Evolutionary conservation across 2,113 vertebrate genomes (phyloP).

Genomic region (Saimiri boliviensis): DNA sequence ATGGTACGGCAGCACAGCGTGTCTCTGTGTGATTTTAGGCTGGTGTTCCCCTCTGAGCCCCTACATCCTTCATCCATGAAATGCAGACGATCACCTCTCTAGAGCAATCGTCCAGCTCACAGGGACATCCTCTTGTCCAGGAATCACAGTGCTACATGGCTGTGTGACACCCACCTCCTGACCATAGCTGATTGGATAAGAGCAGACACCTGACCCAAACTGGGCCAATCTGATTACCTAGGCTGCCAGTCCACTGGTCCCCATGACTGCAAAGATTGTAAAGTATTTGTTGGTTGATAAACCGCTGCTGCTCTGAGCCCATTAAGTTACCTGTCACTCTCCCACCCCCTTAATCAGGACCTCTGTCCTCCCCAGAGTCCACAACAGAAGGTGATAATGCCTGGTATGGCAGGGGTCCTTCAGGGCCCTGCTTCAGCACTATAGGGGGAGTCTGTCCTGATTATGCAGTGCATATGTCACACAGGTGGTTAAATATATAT

Average conservation of each 20-base stretch:
- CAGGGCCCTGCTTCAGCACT: neutral
- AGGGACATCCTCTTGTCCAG: neutral
- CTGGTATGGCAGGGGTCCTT: neutral
- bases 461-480: neutral
- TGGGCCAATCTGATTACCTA: neutral
- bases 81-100: neutral
- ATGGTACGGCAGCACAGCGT: no score
- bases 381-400: neutral
- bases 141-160: neutral
- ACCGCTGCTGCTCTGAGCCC: neutral
- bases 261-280: neutral
- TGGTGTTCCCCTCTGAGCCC: neutral
- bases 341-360: rapidly evolving
- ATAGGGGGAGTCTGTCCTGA: neutral
- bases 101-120: neutral
- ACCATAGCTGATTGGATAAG: neutral
- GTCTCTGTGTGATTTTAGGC: neutral
- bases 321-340: neutral
- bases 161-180: neutral
- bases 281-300: neutral
- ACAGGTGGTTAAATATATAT: neutral
- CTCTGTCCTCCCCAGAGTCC: neutral
- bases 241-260: no score
- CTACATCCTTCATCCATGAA: neutral
- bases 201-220: neutral